A percentile compares a stretch with the other conserved stretches of the same genome.
Evolutionary conservation across 92 coral and sea anemone species (phyloP).

Genomic region (Epizoanthus illoricatus): DNA sequence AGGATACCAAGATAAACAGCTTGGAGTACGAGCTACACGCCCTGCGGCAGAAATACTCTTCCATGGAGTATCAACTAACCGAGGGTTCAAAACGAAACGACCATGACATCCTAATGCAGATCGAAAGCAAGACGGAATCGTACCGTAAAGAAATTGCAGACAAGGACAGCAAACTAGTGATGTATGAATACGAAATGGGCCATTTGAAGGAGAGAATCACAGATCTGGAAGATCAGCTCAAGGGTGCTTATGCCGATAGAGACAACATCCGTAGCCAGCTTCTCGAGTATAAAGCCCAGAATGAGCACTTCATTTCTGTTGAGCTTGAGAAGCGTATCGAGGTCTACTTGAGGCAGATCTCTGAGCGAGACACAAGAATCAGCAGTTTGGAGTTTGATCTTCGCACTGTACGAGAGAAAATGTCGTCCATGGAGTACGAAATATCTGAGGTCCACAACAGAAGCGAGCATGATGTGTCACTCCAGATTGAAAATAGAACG

Average conservation of each 20-base stretch:
- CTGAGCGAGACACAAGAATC: constrained; percentile 36
- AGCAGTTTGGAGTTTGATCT: constrained; percentile 38
- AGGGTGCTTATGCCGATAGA: constrained; percentile 34
- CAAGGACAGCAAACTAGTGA: constrained; percentile 41
- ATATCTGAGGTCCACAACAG: constrained; percentile 29
- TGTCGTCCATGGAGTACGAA: constrained; percentile 25
- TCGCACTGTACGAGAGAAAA: constrained; percentile 29
- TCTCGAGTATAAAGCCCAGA: constrained; percentile 42
- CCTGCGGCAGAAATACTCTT: constrained; percentile 25
- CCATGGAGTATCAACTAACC: constrained; percentile 35
- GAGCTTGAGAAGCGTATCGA: constrained; percentile 42
- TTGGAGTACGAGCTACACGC: constrained; percentile 25
- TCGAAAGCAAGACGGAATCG: constrained; percentile 39
- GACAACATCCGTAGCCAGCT: constrained; percentile 45
- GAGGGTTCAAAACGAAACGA: constrained; percentile 27
- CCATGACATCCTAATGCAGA: constrained; percentile 35
- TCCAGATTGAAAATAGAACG: constrained; percentile 46
- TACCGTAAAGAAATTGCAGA: constrained; percentile 45
- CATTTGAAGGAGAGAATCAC: constrained; percentile 25
- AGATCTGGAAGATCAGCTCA: constrained; percentile 19
- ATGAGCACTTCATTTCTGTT: constrained; percentile 38
- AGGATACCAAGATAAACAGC: constrained; percentile 29
- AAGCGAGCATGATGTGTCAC: constrained; percentile 46
- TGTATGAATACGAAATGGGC: constrained; percentile 27
- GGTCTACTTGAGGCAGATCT: constrained; percentile 36